phyloP scores from a whole-genome alignment of 1,140 invertebrate species.

The Aphaenogaster rudis region DNA sequence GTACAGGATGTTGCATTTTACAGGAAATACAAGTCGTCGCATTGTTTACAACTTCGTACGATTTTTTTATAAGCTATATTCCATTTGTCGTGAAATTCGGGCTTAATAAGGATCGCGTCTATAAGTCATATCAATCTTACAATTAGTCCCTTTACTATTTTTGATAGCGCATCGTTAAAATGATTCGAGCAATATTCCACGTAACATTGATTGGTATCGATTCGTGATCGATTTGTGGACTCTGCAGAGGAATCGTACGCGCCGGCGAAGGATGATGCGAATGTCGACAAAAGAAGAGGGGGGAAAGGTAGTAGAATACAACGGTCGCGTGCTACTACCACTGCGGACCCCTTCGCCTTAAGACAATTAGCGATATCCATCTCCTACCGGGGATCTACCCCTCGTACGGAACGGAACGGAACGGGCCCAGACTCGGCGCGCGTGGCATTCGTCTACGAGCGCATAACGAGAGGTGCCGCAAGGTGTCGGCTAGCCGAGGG shows the following conservation, averaged over 20 bases:
- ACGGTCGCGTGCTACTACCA: conserved; percentile 71
- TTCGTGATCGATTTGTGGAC: background rate
- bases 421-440: conserved; percentile 62
- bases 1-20: background rate
- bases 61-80: background rate
- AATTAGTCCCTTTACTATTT: background rate
- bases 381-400: conserved; percentile 66
- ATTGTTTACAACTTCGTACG: background rate
- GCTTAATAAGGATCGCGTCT: background rate
- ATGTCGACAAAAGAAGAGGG: background rate
- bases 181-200: background rate
- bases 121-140: background rate
- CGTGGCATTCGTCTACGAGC: conserved; percentile 64
- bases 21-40: background rate
- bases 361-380: conserved; percentile 78
- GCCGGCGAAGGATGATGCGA: background rate
- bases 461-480: conserved; percentile 67
- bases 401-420: conserved; percentile 35
- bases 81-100: too few species aligned
- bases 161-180: background rate
- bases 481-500: conserved; percentile 69
- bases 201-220: conserved; percentile 1
- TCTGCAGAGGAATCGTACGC: background rate
- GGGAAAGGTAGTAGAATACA: conserved; percentile 52
- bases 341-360: conserved; percentile 57